These are phyloP conservation scores for Merops nubicus DNA, from an alignment of 2,113 vertebrate species.

Conservation along the genomic window DNA sequence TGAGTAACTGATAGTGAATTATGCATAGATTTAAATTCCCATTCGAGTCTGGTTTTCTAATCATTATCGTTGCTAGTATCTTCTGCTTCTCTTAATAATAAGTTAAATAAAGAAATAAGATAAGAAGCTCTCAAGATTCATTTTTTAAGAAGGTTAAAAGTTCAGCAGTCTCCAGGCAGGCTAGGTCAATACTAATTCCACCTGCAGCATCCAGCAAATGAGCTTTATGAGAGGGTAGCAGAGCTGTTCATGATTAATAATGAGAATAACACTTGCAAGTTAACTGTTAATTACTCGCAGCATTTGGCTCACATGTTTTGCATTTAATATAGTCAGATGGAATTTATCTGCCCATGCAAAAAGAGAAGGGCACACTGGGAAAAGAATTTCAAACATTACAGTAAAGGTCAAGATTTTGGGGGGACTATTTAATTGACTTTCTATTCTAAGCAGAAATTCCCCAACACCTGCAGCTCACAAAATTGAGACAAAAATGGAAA, in stretches of 20 bases:
- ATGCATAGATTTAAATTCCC: background rate
- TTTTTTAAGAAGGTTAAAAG: background rate
- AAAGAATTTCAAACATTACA: background rate
- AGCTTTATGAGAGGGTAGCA: background rate
- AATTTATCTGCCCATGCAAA: background rate
- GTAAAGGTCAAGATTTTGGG: background rate
- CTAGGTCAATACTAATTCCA: background rate
- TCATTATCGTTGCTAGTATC: background rate
- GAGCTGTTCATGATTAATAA: background rate
- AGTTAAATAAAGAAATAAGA: background rate
- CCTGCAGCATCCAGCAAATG: background rate
- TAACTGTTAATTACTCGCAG: background rate
- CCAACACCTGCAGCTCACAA: background rate
- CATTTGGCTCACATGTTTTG: background rate
- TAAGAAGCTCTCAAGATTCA: background rate
- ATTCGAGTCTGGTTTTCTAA: background rate
- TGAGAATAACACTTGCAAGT: background rate
- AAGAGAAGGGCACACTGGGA: background rate
- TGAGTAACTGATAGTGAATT: conserved; percentile 3
- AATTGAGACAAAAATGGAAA: background rate
- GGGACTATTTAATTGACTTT: background rate
- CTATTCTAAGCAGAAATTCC: background rate
- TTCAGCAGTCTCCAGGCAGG: background rate
- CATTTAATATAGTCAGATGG: background rate
- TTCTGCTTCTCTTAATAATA: background rate